phyloP scores from a whole-genome alignment of 2,113 vertebrate species.

The Melanerpes formicivorus region DNA sequence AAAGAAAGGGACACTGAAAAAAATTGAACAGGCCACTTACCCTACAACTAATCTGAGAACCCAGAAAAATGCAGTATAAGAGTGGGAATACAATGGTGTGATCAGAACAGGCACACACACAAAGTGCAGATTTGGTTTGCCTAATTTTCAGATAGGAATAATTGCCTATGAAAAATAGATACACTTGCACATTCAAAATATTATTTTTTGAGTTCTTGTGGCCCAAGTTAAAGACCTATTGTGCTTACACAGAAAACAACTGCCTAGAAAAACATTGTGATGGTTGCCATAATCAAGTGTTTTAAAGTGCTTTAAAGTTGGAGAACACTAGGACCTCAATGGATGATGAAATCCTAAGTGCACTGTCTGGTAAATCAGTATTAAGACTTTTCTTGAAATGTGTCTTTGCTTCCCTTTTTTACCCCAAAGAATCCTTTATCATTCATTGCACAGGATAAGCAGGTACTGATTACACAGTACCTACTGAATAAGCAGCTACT shows the following conservation, averaged over 20 bases:
- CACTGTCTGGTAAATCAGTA: not conserved
- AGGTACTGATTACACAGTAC: slow-evolving; percentile 34
- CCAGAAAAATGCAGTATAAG: not conserved
- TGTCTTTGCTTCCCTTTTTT: not conserved
- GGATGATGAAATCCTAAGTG: not conserved
- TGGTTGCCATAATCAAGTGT: not conserved
- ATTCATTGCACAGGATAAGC: slow-evolving; percentile 10
- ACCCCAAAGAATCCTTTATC: not conserved
- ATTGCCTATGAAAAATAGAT: not conserved
- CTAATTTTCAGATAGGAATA: not conserved
- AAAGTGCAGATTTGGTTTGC: not conserved
- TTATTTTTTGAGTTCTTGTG: not conserved
- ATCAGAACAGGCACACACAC: not conserved
- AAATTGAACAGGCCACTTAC: not conserved
- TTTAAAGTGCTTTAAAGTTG: not conserved
- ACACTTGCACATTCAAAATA: not conserved
- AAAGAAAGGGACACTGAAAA: not conserved
- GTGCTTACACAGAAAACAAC: not conserved
- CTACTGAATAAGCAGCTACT: slow-evolving; percentile 53
- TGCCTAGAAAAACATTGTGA: not conserved
- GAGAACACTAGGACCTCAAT: not conserved
- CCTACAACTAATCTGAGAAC: not conserved
- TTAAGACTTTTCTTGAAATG: not conserved
- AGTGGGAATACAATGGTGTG: not conserved
- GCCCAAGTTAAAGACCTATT: not conserved